Conservation (phyloP, 2,888 invertebrate genomes). For the Netelia melanura region DNA sequence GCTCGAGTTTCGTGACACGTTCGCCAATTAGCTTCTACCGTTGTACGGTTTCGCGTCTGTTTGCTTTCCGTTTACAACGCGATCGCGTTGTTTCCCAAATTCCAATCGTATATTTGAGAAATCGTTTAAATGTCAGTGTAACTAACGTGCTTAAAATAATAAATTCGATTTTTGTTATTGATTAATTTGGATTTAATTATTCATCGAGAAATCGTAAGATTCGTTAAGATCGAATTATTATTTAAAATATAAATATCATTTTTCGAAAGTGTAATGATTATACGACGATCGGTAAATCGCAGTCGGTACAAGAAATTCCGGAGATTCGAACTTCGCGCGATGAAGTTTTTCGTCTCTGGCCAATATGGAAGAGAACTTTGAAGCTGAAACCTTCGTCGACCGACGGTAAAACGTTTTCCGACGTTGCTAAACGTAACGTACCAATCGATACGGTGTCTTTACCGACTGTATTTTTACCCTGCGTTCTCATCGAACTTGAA, state of each 20-base stretch:
- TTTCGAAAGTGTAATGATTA: neutral
- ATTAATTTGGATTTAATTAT: neutral
- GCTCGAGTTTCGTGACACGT: constrained; percentile 32
- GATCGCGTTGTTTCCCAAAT: neutral
- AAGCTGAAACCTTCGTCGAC: neutral
- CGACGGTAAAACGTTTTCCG: constrained; percentile 11
- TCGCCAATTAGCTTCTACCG: constrained; percentile 21
- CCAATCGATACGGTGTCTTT: no score
- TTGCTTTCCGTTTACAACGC: neutral
- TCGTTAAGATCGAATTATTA: neutral
- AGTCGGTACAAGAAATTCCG: neutral
- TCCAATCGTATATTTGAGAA: neutral
- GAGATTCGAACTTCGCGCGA: neutral
- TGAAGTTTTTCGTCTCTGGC: constrained; percentile 1
- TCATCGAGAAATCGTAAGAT: neutral
- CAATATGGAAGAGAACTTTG: constrained; percentile 28
- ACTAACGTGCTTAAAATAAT: neutral
- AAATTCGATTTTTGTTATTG: neutral
- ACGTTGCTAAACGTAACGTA: neutral
- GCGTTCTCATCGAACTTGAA: neutral
- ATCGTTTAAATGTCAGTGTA: neutral
- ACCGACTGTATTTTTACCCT: neutral
- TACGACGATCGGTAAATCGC: neutral
- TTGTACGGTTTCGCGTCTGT: neutral
- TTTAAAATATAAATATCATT: neutral